phyloP scores from a whole-genome alignment of 2,888 invertebrate genomes.

The Graphium colonna region DNA sequence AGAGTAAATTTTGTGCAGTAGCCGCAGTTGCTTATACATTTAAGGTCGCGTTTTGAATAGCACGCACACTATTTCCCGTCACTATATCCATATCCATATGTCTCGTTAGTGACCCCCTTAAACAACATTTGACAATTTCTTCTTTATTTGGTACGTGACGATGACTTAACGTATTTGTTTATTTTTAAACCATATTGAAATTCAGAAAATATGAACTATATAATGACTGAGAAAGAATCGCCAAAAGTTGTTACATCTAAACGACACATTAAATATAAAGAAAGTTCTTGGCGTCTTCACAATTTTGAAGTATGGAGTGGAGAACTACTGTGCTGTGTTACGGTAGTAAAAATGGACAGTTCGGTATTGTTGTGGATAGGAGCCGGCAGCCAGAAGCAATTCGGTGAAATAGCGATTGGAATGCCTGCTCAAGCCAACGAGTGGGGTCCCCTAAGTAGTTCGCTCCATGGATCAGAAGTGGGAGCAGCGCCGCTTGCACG shows the following conservation, averaged over 20 bases:
- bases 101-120: too few species aligned
- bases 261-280: conserved; percentile 42
- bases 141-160: too few species aligned
- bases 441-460: conserved; percentile 31
- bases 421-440: conserved; percentile 37
- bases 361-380: conserved; percentile 55
- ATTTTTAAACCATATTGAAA: too few species aligned
- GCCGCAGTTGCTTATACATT: too few species aligned
- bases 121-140: too few species aligned
- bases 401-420: conserved; percentile 28
- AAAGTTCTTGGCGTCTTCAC: conserved; percentile 52
- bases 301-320: conserved; percentile 56
- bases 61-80: too few species aligned
- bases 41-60: too few species aligned
- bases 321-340: conserved; percentile 45
- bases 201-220: background rate
- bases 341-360: conserved; percentile 45
- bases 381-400: conserved; percentile 31
- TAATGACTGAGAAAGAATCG: conserved; percentile 32
- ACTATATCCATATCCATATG: too few species aligned
- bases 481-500: conserved; percentile 42
- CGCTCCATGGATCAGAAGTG: conserved; percentile 27
- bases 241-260: conserved; percentile 43
- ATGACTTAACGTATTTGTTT: too few species aligned
- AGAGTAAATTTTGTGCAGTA: too few species aligned